These are phyloP conservation scores for Adoxophyes honmai DNA, from an alignment of 1,140 invertebrate species.

Conservation along the genomic window DNA sequence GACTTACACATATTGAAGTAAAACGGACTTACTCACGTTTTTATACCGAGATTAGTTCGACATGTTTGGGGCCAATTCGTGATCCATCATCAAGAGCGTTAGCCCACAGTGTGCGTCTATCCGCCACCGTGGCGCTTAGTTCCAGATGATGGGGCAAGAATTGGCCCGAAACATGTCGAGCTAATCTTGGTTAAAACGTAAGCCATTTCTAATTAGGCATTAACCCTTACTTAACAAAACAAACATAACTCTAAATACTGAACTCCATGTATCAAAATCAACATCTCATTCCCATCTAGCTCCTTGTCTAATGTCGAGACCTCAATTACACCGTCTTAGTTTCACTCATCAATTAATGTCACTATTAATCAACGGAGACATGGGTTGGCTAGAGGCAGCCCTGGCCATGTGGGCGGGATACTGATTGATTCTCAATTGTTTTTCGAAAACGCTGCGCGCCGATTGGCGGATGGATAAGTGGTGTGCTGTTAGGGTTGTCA, in stretches of 20 bases:
- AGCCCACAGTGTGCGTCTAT: too few relatives aligned
- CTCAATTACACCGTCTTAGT: neutral
- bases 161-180: too few relatives aligned
- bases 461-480: neutral
- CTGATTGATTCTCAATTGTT: constrained; percentile 7
- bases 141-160: too few relatives aligned
- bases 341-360: neutral
- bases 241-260: neutral
- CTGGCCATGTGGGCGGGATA: neutral
- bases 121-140: too few relatives aligned
- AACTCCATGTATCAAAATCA: neutral
- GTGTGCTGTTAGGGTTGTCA: neutral
- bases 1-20: too few relatives aligned
- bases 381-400: neutral
- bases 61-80: too few relatives aligned
- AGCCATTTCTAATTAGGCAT: too few relatives aligned
- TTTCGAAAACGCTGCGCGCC: neutral
- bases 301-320: neutral
- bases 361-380: constrained; percentile 8
- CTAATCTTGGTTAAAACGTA: too few relatives aligned
- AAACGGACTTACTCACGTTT: too few relatives aligned
- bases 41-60: too few relatives aligned
- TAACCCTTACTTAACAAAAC: too few relatives aligned
- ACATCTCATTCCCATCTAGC: neutral
- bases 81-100: too few relatives aligned